phyloP scores from a whole-genome alignment of 2,888 invertebrate genomes.

The Habroteleia sp. region DNA sequence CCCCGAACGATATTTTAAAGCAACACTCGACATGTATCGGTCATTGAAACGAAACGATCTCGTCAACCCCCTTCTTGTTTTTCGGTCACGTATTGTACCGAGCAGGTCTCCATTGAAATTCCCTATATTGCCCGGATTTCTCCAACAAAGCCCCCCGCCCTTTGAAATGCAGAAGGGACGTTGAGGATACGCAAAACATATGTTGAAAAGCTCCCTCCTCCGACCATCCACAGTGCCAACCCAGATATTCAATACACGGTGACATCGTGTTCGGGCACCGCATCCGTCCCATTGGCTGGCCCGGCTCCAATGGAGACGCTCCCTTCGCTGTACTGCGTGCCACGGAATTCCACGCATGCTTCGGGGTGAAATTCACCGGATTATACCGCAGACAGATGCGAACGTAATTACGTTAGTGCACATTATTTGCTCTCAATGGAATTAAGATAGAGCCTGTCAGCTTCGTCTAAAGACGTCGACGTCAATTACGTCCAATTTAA shows the following conservation, averaged over 20 bases:
- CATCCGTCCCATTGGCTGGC: constrained; percentile 52
- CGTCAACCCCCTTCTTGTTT: constrained; percentile 26
- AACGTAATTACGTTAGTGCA: constrained; percentile 68
- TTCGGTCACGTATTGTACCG: constrained; percentile 27
- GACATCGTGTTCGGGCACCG: constrained; percentile 48
- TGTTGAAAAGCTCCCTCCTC: constrained; percentile 62
- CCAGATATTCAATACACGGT: constrained; percentile 51
- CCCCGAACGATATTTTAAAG: constrained; percentile 11
- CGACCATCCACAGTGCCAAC: constrained; percentile 42
- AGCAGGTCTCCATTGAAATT: constrained; percentile 54
- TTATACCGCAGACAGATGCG: constrained; percentile 64
- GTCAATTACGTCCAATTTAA: constrained; percentile 12
- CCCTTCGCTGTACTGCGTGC: constrained; percentile 6
- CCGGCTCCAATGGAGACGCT: constrained; percentile 37
- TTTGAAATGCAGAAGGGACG: constrained; percentile 33
- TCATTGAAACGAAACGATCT: constrained; percentile 26
- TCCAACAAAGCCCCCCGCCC: constrained; percentile 53
- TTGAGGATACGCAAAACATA: constrained; percentile 61
- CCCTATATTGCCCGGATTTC: constrained; percentile 51
- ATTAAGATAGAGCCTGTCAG: constrained; percentile 51
- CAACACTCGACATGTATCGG: constrained; percentile 31
- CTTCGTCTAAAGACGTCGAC: constrained; percentile 12
- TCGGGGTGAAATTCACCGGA: constrained; percentile 51
- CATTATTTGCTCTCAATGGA: constrained; percentile 63
- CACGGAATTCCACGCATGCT: constrained; percentile 48